Base-by-base conservation (phyloP, 2,113 vertebrate genomes). In the Ancistrus triradiatus region DNA sequence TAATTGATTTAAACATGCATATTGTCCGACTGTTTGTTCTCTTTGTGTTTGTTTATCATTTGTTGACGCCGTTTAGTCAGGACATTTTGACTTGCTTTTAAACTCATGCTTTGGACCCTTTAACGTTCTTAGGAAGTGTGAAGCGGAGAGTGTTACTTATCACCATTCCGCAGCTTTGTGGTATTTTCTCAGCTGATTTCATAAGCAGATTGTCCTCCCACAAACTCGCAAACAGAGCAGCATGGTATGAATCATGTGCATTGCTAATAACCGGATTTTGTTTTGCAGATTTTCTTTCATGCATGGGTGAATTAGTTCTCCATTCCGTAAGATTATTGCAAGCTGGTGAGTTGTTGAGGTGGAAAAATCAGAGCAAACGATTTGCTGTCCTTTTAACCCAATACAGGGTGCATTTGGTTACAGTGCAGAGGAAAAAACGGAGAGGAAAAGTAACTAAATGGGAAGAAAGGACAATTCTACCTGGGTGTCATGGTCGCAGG, bases 201-300 rank as follows among this genome's bases (percentile, higher is more conserved):
- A 19, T 40, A 48, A 66, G 35, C 63, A 66, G 63, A 49, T 40
- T 58, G 53, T 49, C 31, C 53, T 58, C 43, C 63, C 43, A 49
- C 44, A 21, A 28, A 7, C 33, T 11, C 22, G 8, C 21, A 27
- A 43, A 27, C 55, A 7, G 25, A 47, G 7, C 58, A 46, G 43
- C 15, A 4, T 21, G 13, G 25, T 21, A 27, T 47, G 42, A 47
- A 17, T 19, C n/a, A 18, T 3, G 4, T 9, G 46, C 15, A 14
- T 44, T 31, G 22, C 7, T 42, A 31, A 28, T 17, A 52, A 31
- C 38, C 55, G 61, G 22, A 58, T 66, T 28, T 58, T n/a, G n/a
- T 18, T 66, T 47, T 25, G 43, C 63, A 11, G 31, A 28, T 21
- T 57, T 21, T 58, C 31, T 49, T 46, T 46, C 18, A 27, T 22